Evolutionary conservation across 2,888 invertebrate species (phyloP).

Genomic region (Polietes domitor): DNA sequence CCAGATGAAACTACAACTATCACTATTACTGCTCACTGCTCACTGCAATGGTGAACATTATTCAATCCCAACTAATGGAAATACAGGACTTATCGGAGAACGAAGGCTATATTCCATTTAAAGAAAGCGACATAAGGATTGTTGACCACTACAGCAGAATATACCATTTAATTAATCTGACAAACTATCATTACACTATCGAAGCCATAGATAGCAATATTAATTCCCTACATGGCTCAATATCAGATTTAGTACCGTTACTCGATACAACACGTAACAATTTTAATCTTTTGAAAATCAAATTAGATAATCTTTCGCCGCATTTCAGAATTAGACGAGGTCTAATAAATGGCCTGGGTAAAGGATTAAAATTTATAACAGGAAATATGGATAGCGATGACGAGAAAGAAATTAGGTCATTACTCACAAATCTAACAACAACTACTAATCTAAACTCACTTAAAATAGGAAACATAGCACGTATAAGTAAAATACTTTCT

Average conservation of each 20-base stretch:
- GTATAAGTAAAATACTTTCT: conserved; percentile 42
- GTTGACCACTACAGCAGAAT: conserved; percentile 23
- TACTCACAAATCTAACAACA: background rate
- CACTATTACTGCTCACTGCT: background rate
- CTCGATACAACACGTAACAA: background rate
- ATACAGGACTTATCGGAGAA: conserved; percentile 37
- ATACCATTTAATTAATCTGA: conserved; percentile 30
- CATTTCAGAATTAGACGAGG: conserved; percentile 55
- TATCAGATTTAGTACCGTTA: conserved; percentile 8
- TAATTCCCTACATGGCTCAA: conserved; percentile 1
- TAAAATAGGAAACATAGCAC: conserved; percentile 35
- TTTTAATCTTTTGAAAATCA: conserved; percentile 10
- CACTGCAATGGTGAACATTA: no score
- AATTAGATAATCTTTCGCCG: conserved; percentile 24
- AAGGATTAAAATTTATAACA: conserved; percentile 59
- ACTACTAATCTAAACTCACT: conserved; percentile 35
- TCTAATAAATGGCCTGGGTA: conserved; percentile 52
- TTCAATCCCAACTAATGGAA: conserved; percentile 31
- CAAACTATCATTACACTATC: conserved; percentile 21
- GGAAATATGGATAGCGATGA: conserved; percentile 65
- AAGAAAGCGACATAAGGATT: conserved; percentile 25
- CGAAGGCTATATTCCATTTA: conserved; percentile 38
- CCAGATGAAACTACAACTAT: conserved; percentile 28
- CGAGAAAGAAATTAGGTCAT: conserved; percentile 42
- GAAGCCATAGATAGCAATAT: conserved; percentile 28